Conservation (phyloP, 2,888 invertebrate species). For the Blera fallax region DNA sequence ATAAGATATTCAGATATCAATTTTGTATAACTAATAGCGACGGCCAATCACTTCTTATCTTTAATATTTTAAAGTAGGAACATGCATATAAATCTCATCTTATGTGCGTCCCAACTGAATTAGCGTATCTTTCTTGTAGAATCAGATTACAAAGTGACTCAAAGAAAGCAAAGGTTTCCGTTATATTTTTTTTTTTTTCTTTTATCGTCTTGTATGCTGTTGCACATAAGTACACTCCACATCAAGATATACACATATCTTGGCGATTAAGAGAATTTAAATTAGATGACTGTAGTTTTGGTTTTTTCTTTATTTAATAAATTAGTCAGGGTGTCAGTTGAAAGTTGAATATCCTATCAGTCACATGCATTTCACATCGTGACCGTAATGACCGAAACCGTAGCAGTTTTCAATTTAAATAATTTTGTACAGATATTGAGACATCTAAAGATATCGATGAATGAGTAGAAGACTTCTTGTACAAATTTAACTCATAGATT, state of each 20-base stretch:
- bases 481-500: no score
- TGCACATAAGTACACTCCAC: neutral
- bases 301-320: neutral
- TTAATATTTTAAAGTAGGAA: neutral
- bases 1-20: constrained; percentile 31
- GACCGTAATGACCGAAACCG: neutral
- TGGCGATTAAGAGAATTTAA: constrained; percentile 1
- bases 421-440: no score
- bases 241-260: neutral
- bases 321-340: neutral
- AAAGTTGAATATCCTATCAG: constrained; percentile 14
- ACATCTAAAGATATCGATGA: no score
- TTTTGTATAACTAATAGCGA: constrained; percentile 5
- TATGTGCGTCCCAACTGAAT: neutral
- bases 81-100: neutral
- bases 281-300: neutral
- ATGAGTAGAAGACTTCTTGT: no score
- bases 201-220: neutral
- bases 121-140: neutral
- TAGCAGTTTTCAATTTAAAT: neutral
- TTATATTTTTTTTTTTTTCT: neutral
- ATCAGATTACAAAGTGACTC: neutral
- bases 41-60: constrained; percentile 14
- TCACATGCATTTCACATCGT: neutral
- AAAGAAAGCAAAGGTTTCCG: constrained; percentile 2